Evolutionary conservation across 2,888 invertebrate genomes (phyloP).

Genomic region (Agrotis segetum): DNA sequence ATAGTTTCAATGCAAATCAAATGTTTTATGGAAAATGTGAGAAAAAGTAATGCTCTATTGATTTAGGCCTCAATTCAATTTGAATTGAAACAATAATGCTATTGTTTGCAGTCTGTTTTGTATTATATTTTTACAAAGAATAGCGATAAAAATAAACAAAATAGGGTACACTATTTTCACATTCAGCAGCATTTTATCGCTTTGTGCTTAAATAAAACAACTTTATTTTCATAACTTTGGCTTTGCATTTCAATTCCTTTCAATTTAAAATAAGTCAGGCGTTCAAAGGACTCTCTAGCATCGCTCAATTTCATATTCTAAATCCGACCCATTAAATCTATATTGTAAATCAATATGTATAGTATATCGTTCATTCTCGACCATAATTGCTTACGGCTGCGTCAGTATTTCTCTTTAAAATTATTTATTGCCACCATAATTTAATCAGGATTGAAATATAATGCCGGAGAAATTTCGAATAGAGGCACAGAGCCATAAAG

Average conservation of each 20-base stretch:
- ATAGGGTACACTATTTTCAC: slow-evolving; percentile 27
- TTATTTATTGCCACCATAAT: slow-evolving; percentile 78
- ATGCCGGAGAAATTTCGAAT: slow-evolving; percentile 75
- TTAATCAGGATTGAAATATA: slow-evolving; percentile 81
- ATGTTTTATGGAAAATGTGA: background rate
- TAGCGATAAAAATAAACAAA: slow-evolving; percentile 42
- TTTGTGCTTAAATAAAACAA: slow-evolving; percentile 27
- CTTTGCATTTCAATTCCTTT: slow-evolving; percentile 39
- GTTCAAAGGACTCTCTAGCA: slow-evolving; percentile 20
- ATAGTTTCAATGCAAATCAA: no score
- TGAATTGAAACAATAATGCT: slow-evolving; percentile 8
- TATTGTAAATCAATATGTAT: slow-evolving; percentile 69
- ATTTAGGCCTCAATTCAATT: background rate
- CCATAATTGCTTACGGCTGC: slow-evolving; percentile 76
- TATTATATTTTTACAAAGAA: slow-evolving; percentile 13
- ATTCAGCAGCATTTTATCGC: slow-evolving; percentile 42
- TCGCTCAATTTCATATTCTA: slow-evolving; percentile 56
- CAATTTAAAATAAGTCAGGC: slow-evolving; percentile 58
- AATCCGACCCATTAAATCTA: slow-evolving; percentile 57
- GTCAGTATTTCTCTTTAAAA: slow-evolving; percentile 76
- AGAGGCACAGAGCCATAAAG: slow-evolving; percentile 76
- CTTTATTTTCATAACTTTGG: slow-evolving; percentile 19
- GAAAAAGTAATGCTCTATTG: background rate
- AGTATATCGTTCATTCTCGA: slow-evolving; percentile 70
- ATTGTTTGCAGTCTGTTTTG: slow-evolving; percentile 14